Evolutionary conservation across 1,140 invertebrate genomes (phyloP), one percentile per base, ranked within the genome.

Genomic region (Caerostris extrusa): DNA sequence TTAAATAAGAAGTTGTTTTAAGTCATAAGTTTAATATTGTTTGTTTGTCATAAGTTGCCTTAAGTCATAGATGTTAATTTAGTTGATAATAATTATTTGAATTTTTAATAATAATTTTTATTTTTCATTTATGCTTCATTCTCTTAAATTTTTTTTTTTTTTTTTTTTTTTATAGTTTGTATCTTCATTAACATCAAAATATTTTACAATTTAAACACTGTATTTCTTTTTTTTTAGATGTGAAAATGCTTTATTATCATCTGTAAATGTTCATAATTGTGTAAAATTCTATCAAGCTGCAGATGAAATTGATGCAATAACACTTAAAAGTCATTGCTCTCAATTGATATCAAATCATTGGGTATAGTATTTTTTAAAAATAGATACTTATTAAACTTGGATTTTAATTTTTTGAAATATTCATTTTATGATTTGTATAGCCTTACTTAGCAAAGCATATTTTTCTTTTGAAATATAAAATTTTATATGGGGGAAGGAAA

Each of bases 271-370:
- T n/a, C 97, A 97, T 95, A 99, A 97, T 94, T 99, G 98, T 96
- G 98, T 99, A 3, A 97, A 97, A 95, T 98, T 99, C 95, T 99
- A 99, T 96, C 98, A 98, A 94, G 98, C 98, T 50, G 98, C 98
- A 34, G 98, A 99, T 96, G 98, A 99, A 96, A 97, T 99, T 94
- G 97, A 97, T 64, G 98, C 98, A 10, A 96, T 97, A 14, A 97
- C 97, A 91, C 96, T 99, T 56, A 97, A 98, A 95, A 97, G 98
- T 95, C 98, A 99, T 96, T 99, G 98, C 95, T 98, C 98, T 53
- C 97, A 97, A 19, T 96, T 99, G 19, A 99, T 99, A 95, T 98
- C 98, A n/a, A 97, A 97, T 60, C 98, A 99, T 95, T 99, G 98
- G 98, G 97, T 97, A 96, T 94, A 55, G 10, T 7, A 94, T 17